A percentile compares a stretch with the other conserved stretches of the same genome.
Evolutionary conservation across 2,888 invertebrate species (phyloP).

Genomic region (Fissipunctia ypsillon): DNA sequence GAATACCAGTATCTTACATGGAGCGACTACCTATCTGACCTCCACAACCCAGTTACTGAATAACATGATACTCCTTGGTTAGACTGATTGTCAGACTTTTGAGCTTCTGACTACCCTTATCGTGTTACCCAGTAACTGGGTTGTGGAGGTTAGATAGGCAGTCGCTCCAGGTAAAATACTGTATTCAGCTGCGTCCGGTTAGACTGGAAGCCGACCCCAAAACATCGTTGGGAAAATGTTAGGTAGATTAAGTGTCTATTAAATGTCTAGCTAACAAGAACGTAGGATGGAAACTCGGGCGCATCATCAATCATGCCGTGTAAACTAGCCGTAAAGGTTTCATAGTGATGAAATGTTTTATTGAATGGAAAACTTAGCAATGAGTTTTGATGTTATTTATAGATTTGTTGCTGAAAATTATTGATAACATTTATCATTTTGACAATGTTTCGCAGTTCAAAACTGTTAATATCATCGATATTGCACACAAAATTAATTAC

Average conservation of each 20-base stretch:
- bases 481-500: background rate
- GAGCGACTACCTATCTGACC: no score
- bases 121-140: background rate
- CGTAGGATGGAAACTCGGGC: background rate
- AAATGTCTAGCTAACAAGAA: no score
- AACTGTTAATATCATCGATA: background rate
- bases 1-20: no score
- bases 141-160: background rate
- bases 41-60: no score
- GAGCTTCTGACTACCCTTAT: no score
- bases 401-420: background rate
- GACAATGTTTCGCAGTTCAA: background rate
- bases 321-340: background rate
- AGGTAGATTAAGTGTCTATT: no score
- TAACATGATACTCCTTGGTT: no score
- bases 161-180: background rate
- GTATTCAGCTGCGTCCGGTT: background rate
- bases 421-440: background rate
- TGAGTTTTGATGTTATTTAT: background rate
- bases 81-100: no score
- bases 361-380: background rate
- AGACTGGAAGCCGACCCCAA: no score
- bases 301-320: conserved; percentile 20
- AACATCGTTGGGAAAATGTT: background rate
- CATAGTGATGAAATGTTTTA: conserved; percentile 25